Evolutionary conservation across 2,888 invertebrate genomes (phyloP), one percentile per base, ranked within the genome.

Genomic region (Megaustenia siamemsis): DNA sequence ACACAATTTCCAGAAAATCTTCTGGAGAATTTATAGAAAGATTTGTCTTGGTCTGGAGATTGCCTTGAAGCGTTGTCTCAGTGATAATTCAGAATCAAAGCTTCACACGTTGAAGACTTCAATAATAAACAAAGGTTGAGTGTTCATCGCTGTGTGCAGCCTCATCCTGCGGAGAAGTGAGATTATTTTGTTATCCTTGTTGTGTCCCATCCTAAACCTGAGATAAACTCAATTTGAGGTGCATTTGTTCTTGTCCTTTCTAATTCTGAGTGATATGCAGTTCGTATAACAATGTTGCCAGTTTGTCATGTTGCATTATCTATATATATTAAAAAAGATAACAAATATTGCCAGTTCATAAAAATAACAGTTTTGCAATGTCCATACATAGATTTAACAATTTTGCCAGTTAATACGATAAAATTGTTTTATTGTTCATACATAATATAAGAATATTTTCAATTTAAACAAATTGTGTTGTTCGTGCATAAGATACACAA

Each of bases 211-310:
- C 24, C 71, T n/a, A 71, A 12, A 15, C 71, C 71, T 71, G 43
- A 40, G 71, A 71, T n/a, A 63, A 71, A 71, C 71, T 71, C 71
- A 71, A 43, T 40, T 71, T 43, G 40, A 68, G 15, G 40, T 71
- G n/a, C 28, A 71, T 71, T 71, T 71, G 71, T 71, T 71, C 10
- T 71, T 43, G n/a, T 71, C 43, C 6, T 71, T 71, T 43, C 45
- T 43, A 8, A 71, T 43, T 4, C 15, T 71, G 15, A 45, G 10
- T 71, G 43, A 43, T 43, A 43, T 43, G 43, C 71, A n/a, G 43
- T 43, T 63, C 63, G 32, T n/a, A n/a, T n/a, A n/a, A n/a, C n/a
- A n/a, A n/a, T n/a, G n/a, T n/a, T n/a, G n/a, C n/a, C n/a, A n/a
- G n/a, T n/a, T n/a, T n/a, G n/a, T n/a, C n/a, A n/a, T n/a, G n/a